Conservation (phyloP, 1,140 invertebrate genomes). For the Drosophila pseudoobscura region DNA sequence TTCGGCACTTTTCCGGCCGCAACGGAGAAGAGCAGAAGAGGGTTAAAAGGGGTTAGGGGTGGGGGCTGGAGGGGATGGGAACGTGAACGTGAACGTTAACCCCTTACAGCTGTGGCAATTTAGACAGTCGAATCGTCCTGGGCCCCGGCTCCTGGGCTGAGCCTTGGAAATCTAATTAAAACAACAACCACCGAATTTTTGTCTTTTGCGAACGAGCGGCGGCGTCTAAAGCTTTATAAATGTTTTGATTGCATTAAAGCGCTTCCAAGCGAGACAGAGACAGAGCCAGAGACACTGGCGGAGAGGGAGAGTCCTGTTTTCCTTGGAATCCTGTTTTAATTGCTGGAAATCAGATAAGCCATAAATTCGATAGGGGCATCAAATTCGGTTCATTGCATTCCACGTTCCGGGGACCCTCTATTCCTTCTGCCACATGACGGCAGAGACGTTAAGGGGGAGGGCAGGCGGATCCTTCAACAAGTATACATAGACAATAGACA, state of each 20-base stretch:
- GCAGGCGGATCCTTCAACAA: no score
- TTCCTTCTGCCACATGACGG: background rate
- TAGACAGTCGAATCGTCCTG: slow-evolving; percentile 67
- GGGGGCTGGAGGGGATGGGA: background rate
- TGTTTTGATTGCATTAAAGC: slow-evolving; percentile 81
- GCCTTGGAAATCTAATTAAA: slow-evolving; percentile 80
- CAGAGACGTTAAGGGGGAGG: no score
- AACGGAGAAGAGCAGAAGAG: no score
- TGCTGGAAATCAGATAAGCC: slow-evolving; percentile 62
- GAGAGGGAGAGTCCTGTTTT: background rate
- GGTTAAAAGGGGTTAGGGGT: slow-evolving; percentile 6
- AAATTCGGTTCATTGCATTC: slow-evolving; percentile 36
- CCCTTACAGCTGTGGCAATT: slow-evolving; percentile 80
- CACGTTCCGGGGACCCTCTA: no score
- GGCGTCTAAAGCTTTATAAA: slow-evolving; percentile 75
- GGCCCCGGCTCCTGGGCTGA: slow-evolving; percentile 17
- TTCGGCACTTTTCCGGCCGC: no score
- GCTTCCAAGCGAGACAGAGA: slow-evolving; percentile 69
- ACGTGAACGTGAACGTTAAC: slow-evolving; percentile 41
- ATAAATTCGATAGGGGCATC: slow-evolving; percentile 62
- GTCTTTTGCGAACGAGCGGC: slow-evolving; percentile 53
- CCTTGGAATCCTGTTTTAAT: slow-evolving; percentile 42
- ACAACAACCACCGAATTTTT: slow-evolving; percentile 80
- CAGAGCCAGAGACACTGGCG: background rate
- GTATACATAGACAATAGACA: background rate